phyloP scores from a whole-genome alignment of 2,113 vertebrate genomes.

The Probosciger aterrimus region DNA sequence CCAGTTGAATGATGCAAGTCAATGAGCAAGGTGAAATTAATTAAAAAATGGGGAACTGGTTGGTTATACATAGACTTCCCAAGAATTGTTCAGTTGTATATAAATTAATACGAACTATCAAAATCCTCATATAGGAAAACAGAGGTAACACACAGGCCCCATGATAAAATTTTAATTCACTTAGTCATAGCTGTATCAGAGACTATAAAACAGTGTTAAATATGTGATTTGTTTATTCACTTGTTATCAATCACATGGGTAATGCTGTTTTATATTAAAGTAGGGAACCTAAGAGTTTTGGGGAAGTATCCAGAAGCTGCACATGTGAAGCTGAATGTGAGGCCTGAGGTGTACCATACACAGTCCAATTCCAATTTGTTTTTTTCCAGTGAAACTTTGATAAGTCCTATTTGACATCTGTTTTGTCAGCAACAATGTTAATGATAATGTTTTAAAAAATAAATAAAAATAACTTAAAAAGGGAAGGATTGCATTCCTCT shows the following conservation, averaged over 20 bases:
- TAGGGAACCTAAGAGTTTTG: slow-evolving; percentile 1
- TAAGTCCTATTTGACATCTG: slow-evolving; percentile 6
- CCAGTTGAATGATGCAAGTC: neutral
- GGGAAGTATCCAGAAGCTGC: slow-evolving; percentile 36
- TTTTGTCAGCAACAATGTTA: neutral
- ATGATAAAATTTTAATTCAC: neutral
- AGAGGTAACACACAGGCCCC: neutral
- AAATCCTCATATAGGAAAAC: neutral
- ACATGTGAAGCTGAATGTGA: neutral
- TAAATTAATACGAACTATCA: neutral
- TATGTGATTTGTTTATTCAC: slow-evolving; percentile 11
- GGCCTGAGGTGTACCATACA: neutral
- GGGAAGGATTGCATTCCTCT: neutral
- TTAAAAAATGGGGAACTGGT: neutral
- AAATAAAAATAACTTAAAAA: neutral
- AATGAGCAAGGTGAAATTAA: neutral
- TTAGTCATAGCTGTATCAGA: slow-evolving; percentile 22
- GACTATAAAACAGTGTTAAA: neutral
- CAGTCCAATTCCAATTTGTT: neutral
- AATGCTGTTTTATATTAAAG: slow-evolving; percentile 1
- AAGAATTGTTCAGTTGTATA: neutral
- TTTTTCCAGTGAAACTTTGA: slow-evolving; percentile 32
- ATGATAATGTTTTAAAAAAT: neutral
- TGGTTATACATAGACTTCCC: neutral
- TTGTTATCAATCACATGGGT: slow-evolving; percentile 23